Evolutionary conservation across 2,888 invertebrate genomes (phyloP).

Genomic region (Diloba caeruleocephala): DNA sequence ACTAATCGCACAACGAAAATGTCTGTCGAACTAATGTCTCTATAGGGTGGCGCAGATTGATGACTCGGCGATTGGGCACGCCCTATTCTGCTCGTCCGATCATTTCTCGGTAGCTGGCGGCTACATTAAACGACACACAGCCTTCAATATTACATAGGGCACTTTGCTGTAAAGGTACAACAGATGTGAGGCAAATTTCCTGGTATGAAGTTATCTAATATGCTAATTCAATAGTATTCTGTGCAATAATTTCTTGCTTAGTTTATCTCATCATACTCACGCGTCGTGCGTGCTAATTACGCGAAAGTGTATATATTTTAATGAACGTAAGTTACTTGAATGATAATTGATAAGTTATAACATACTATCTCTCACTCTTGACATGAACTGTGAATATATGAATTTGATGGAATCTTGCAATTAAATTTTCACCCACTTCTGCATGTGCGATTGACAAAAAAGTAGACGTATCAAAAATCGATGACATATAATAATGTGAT

Average conservation of each 20-base stretch:
- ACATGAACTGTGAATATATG: no score
- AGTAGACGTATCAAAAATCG: no score
- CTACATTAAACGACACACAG: constrained; percentile 64
- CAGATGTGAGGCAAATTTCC: constrained; percentile 30
- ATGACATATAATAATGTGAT: no score
- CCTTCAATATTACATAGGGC: constrained; percentile 48
- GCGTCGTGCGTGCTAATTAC: neutral
- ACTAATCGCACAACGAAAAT: constrained; percentile 73
- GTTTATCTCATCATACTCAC: constrained; percentile 6
- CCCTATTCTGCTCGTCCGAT: constrained; percentile 46
- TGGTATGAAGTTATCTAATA: constrained; percentile 22
- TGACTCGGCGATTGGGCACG: constrained; percentile 78
- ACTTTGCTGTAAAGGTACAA: constrained; percentile 22
- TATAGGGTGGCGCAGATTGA: constrained; percentile 77
- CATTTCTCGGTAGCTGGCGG: constrained; percentile 75
- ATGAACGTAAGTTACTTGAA: no score
- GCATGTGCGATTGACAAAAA: no score
- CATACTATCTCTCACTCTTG: no score
- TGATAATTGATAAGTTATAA: no score
- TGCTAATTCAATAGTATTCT: constrained; percentile 24
- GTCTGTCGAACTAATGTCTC: constrained; percentile 73
- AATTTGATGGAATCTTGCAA: no score
- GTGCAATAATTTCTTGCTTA: constrained; percentile 11
- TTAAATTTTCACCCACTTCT: no score
- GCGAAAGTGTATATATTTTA: no score